phyloP scores from a whole-genome alignment of 2,888 invertebrate genomes.

The Nomada fucata region DNA sequence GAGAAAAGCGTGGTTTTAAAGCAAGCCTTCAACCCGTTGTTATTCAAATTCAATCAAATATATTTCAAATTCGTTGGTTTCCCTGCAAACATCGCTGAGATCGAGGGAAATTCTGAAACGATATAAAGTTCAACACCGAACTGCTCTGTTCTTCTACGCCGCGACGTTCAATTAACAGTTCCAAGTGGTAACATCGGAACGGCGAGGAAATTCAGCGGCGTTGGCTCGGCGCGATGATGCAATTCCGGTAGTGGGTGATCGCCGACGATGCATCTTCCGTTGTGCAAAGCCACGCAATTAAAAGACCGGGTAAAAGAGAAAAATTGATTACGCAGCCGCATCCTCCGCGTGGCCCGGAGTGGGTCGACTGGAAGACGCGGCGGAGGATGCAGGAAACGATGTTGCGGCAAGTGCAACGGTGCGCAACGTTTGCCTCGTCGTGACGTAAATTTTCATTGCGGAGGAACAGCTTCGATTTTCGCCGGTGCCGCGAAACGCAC shows the following conservation, averaged over 20 bases:
- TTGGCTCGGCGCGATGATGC: neutral
- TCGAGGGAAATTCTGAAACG: too few species aligned
- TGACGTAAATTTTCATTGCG: conserved; percentile 44
- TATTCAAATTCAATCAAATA: too few species aligned
- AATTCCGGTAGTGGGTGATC: conserved; percentile 10
- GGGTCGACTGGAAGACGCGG: conserved; percentile 33
- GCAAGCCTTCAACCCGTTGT: too few species aligned
- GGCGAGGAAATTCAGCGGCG: too few species aligned
- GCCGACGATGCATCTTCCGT: conserved; percentile 24
- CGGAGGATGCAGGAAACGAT: conserved; percentile 47
- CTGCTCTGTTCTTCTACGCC: too few species aligned
- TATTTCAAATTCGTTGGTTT: too few species aligned
- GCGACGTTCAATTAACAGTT: too few species aligned
- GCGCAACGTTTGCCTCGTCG: conserved; percentile 29
- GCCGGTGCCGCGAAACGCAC: conserved; percentile 4
- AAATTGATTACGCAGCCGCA: conserved; percentile 59
- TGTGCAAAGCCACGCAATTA: conserved; percentile 27
- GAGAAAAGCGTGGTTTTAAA: too few species aligned
- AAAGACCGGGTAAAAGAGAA: conserved; percentile 15
- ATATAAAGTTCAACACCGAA: too few species aligned
- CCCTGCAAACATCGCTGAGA: too few species aligned
- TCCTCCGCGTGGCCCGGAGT: conserved; percentile 27
- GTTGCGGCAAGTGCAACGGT: conserved; percentile 46
- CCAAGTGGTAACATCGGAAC: too few species aligned
- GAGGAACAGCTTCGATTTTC: conserved; percentile 22